Conservation (phyloP, 2,888 invertebrate species). For the Polia nebulosa region DNA sequence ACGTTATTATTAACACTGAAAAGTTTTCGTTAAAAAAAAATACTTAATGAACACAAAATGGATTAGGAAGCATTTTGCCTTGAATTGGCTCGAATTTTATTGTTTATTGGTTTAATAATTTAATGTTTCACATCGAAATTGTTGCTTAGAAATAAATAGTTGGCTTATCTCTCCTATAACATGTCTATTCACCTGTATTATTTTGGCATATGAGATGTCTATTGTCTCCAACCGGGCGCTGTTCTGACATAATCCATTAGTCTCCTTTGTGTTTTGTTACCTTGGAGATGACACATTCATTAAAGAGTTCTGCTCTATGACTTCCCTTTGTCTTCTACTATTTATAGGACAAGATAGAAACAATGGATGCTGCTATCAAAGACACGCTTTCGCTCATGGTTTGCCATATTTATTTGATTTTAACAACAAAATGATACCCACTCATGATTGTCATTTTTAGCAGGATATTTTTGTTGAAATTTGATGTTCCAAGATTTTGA, state of each 20-base stretch:
- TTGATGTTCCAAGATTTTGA: too few relatives aligned
- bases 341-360: background rate
- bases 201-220: background rate
- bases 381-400: background rate
- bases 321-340: slow-evolving; percentile 20
- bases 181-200: slow-evolving; percentile 12
- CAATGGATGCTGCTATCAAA: slow-evolving; percentile 16
- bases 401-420: background rate
- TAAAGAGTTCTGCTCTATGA: slow-evolving; percentile 38
- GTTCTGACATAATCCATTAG: slow-evolving; percentile 43
- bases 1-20: slow-evolving; percentile 36
- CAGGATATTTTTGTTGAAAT: too few relatives aligned
- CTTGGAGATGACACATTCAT: slow-evolving; percentile 33
- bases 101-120: slow-evolving; percentile 9
- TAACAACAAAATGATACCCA: background rate
- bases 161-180: too few relatives aligned
- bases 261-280: slow-evolving; percentile 31
- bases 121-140: slow-evolving; percentile 2
- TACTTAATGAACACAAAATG: slow-evolving; percentile 35
- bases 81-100: slow-evolving; percentile 12
- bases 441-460: background rate
- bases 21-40: slow-evolving; percentile 38
- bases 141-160: too few relatives aligned
- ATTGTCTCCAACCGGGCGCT: slow-evolving; percentile 17
- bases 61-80: slow-evolving; percentile 36